Evolutionary conservation across 1,140 invertebrate species (phyloP), one percentile per base, ranked within the genome.

Genomic region (Rhopalosiphum maidis): DNA sequence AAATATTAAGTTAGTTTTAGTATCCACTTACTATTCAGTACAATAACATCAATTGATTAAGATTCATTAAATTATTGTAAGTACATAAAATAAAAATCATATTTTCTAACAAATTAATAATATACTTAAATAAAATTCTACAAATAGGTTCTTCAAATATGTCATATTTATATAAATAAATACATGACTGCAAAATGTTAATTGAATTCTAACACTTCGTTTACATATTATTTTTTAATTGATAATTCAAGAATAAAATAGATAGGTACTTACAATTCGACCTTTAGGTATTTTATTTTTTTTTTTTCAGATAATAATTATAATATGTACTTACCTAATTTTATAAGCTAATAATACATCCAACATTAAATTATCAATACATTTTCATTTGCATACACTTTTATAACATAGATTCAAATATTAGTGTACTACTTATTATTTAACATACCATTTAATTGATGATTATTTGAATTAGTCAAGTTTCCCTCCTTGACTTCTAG

Each of bases 401-500:
- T n/a, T n/a, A 5, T 77, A 77, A 21, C n/a, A 0, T 18, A 77
- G 60, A 77, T 77, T 77, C n/a, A 35, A 87, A n/a, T 35, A 87
- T 8, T 87, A 87, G 6, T 77, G 30, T 35, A 51, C 25, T 87
- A 48, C 6, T 87, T 48, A 48, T 25, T 11, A 48, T 85, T 54
- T 54, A 30, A 30, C 25, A 30, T 86, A 93, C 91, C 91, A 41
- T 93, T 93, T 55, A 93, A 93, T 85, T 93, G 18, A 35, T 93
- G 48, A 30, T 86, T 37, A 8, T 51, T 93, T 86, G 91, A 93
- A 93, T 41, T 93, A 15, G 46, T 93, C 35, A 93, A 54, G 85
- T 37, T 86, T 83, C 35, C 91, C 35, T 93, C 91, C 30, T 93
- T 93, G 77, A 93, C 82, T 93, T 85, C 91, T n/a, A 93, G 82